Conservation (phyloP, 35 echinoderm and acorn worm species). For the Strongylocentrotus purpuratus region DNA sequence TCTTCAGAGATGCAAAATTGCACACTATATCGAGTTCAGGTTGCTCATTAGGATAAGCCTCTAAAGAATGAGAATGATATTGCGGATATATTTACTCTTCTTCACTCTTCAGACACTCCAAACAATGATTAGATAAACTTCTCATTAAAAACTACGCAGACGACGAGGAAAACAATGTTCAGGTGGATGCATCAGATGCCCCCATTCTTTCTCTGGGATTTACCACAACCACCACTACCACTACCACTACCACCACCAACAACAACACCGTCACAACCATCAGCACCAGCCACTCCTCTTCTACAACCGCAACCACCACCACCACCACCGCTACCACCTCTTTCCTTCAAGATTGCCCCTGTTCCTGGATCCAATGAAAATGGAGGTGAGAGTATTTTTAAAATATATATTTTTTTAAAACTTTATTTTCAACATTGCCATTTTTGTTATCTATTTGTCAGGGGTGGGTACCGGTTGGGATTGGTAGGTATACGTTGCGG, state of each 20-base stretch:
- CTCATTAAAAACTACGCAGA: too few species aligned
- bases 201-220: not conserved
- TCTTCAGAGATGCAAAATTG: too few species aligned
- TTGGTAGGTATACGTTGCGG: not conserved
- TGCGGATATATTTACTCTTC: too few species aligned
- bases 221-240: not conserved
- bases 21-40: too few species aligned
- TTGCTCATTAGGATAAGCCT: too few species aligned
- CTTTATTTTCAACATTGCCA: too few species aligned
- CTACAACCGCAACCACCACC: not conserved
- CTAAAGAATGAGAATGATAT: too few species aligned
- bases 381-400: not conserved
- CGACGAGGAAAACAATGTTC: not conserved
- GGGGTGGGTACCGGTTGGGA: too few species aligned
- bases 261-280: not conserved
- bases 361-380: not conserved
- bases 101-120: too few species aligned
- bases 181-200: not conserved
- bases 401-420: too few species aligned
- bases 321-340: not conserved
- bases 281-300: not conserved
- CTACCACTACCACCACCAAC: not conserved
- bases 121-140: too few species aligned
- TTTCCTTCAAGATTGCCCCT: not conserved
- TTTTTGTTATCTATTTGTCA: too few species aligned